phyloP scores from a whole-genome alignment of 1,140 invertebrate genomes.

The Drosophila eugracilis region DNA sequence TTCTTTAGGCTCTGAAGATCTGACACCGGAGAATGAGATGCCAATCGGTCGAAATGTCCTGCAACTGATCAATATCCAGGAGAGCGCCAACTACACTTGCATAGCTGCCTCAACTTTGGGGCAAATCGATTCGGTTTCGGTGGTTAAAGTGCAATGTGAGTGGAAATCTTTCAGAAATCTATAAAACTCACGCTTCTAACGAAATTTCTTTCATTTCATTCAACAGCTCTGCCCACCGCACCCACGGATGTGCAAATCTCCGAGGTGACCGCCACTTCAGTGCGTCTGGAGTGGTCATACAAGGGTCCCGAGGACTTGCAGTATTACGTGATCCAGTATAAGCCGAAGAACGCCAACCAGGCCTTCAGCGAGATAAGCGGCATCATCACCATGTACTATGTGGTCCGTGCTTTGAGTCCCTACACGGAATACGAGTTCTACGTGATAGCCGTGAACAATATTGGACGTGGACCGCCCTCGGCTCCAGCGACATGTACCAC shows the following conservation, averaged over 20 bases:
- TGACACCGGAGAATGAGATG: constrained; percentile 94
- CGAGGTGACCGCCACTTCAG: constrained; percentile 96
- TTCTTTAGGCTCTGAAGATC: constrained; percentile 88
- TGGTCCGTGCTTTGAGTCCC: constrained; percentile 94
- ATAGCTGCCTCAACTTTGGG: constrained; percentile 97
- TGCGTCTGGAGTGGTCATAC: constrained; percentile 96
- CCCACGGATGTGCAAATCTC: constrained; percentile 95
- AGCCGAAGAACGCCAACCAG: constrained; percentile 94
- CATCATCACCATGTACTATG: constrained; percentile 96
- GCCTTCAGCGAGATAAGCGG: constrained; percentile 95
- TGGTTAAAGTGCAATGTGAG: constrained; percentile 98
- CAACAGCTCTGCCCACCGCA: constrained; percentile 90
- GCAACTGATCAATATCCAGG: constrained; percentile 92
- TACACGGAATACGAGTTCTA: constrained; percentile 99
- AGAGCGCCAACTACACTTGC: constrained; percentile 98
- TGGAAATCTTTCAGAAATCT: neutral
- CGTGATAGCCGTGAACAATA: constrained; percentile 96
- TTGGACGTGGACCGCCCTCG: constrained; percentile 95
- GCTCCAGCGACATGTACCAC: constrained; percentile 95
- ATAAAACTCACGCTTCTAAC: neutral
- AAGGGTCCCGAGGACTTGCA: constrained; percentile 93
- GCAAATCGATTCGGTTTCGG: constrained; percentile 93
- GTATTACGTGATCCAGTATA: constrained; percentile 98
- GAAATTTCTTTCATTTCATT: too few species aligned
- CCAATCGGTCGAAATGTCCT: constrained; percentile 95